Percentiles rank a stretch among this genome's conserved stretches.
Evolutionary conservation across 2,888 invertebrate species (phyloP).

Genomic region (Tenodera sinensis): DNA sequence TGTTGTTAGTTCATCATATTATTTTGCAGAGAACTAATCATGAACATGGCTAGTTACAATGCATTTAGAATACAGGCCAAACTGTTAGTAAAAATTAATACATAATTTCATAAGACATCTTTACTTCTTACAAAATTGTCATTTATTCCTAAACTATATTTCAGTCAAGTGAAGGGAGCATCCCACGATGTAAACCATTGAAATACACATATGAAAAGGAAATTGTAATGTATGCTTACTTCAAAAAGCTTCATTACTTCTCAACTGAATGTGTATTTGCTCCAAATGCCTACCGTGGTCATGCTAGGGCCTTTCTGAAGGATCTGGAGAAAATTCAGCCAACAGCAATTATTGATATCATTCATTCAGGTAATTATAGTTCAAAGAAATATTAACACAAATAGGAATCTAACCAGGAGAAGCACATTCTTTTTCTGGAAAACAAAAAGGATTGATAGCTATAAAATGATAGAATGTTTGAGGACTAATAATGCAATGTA

Average conservation of each 20-base stretch:
- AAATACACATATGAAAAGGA: conserved; percentile 99
- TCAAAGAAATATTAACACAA: not conserved
- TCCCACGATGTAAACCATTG: conserved; percentile 91
- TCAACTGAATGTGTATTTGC: conserved; percentile 99
- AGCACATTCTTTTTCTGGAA: too few relatives aligned
- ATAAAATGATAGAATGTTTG: too few relatives aligned
- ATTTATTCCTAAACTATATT: conserved; percentile 37
- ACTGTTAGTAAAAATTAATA: not conserved
- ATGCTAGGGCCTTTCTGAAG: conserved; percentile 86
- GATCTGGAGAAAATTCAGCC: conserved; percentile 93
- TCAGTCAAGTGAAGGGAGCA: conserved; percentile 72
- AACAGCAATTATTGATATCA: conserved; percentile 87
- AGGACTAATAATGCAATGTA: too few relatives aligned
- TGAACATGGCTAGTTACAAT: not conserved
- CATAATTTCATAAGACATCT: not conserved
- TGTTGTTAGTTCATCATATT: too few relatives aligned
- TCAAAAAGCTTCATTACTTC: conserved; percentile 92
- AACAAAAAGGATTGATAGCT: too few relatives aligned
- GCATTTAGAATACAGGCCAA: not conserved
- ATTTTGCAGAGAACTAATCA: too few relatives aligned
- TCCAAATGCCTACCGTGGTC: conserved; percentile 94
- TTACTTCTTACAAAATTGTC: not conserved
- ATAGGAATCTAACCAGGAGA: too few relatives aligned
- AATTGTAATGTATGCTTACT: conserved; percentile 99
- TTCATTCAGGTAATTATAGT: conserved; percentile 68